Conservation (phyloP, 2,888 invertebrate species). For the Idaea straminata region DNA sequence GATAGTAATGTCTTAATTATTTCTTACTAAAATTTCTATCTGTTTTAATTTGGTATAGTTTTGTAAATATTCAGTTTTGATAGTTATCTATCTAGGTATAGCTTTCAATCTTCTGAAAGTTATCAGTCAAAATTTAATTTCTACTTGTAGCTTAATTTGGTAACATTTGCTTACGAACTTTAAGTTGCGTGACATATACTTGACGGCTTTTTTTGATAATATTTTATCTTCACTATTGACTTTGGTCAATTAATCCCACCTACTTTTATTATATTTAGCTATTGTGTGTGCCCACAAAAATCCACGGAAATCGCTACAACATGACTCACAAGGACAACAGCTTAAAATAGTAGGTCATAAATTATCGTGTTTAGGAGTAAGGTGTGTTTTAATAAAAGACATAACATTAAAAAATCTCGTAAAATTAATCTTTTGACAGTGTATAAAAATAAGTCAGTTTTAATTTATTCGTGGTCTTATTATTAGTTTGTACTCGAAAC, state of each 20-base stretch:
- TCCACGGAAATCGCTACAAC: neutral
- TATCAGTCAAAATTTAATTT: too few species aligned
- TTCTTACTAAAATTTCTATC: too few species aligned
- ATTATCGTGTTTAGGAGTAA: neutral
- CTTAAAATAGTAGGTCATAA: neutral
- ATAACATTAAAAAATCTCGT: neutral
- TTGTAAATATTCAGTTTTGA: too few species aligned
- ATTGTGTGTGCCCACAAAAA: slow-evolving; percentile 2
- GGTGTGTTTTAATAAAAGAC: neutral
- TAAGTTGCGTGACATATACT: too few species aligned
- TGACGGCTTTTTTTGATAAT: neutral
- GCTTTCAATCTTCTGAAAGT: too few species aligned
- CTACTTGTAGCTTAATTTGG: too few species aligned
- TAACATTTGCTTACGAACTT: too few species aligned
- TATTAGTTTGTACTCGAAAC: slow-evolving; percentile 10
- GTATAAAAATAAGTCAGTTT: neutral
- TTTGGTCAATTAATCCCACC: neutral
- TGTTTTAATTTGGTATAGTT: too few species aligned
- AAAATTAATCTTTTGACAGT: slow-evolving; percentile 1
- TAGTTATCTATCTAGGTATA: too few species aligned
- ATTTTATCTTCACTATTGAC: neutral
- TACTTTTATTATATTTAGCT: neutral
- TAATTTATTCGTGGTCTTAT: slow-evolving; percentile 8
- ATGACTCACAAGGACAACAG: neutral
- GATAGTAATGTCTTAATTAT: too few species aligned